A percentile compares a stretch with the other conserved stretches of the same genome.
Evolutionary conservation across 2,888 invertebrate species (phyloP).

Genomic region (Noctua janthina): DNA sequence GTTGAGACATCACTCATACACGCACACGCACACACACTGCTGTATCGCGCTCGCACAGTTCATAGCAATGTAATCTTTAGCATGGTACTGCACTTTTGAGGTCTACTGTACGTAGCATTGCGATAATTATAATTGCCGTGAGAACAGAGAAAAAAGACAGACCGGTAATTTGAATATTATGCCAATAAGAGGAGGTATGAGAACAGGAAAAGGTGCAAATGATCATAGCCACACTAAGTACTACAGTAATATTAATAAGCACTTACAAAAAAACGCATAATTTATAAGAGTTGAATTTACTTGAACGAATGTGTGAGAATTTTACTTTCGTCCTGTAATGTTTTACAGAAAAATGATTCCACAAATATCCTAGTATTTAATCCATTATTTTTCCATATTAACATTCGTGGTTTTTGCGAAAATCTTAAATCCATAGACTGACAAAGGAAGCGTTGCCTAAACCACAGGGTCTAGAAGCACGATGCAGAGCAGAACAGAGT

Average conservation of each 20-base stretch:
- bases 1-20: too few relatives aligned
- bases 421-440: neutral
- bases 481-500: neutral
- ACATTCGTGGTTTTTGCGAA: neutral
- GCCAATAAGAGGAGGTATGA: slow-evolving; percentile 2
- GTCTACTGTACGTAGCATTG: slow-evolving; percentile 7
- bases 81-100: too few relatives aligned
- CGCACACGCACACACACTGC: too few relatives aligned
- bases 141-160: slow-evolving; percentile 47
- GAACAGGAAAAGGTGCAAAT: slow-evolving; percentile 23
- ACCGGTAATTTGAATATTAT: slow-evolving; percentile 35
- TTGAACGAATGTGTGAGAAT: neutral
- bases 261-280: neutral
- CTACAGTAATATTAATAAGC: neutral
- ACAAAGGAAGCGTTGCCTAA: neutral
- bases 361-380: neutral
- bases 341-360: neutral
- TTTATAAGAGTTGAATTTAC: neutral
- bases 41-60: too few relatives aligned
- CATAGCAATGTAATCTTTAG: too few relatives aligned
- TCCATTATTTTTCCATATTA: neutral
- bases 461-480: too few relatives aligned
- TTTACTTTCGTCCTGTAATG: neutral
- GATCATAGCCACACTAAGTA: neutral
- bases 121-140: slow-evolving; percentile 54